Percentiles rank a stretch among this genome's conserved stretches.
Evolutionary conservation across 2,113 vertebrate species (phyloP).

Genomic region (Rhombomys opimus): DNA sequence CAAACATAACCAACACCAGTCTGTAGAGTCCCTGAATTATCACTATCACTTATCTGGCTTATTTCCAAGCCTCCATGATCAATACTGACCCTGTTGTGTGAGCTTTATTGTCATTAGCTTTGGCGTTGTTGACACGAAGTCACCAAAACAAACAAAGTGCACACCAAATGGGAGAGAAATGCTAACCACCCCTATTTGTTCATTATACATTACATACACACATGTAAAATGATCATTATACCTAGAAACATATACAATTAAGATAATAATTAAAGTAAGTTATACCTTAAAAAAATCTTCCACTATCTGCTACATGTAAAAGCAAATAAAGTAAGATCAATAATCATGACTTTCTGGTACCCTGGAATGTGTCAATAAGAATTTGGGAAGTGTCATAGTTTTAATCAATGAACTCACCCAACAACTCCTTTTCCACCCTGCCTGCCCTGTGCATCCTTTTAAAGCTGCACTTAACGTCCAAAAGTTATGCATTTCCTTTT

Average conservation of each 20-base stretch:
- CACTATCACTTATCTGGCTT: not conserved
- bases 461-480: not conserved
- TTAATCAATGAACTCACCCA: not conserved
- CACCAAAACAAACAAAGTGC: not conserved
- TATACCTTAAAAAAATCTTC: not conserved
- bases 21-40: not conserved
- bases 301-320: not conserved
- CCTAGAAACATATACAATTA: not conserved
- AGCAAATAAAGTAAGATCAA: not conserved
- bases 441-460: not conserved
- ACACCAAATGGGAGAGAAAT: not conserved
- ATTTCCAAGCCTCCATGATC: not conserved
- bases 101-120: not conserved
- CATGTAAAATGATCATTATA: not conserved
- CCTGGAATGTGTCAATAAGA: not conserved
- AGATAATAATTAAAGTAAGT: not conserved
- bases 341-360: not conserved
- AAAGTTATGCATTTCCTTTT: not conserved
- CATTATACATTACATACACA: not conserved
- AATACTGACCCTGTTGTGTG: not conserved
- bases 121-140: not conserved
- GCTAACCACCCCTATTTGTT: not conserved
- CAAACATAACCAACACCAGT: not conserved
- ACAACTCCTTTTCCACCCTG: not conserved
- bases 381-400: slow-evolving; percentile 12